phyloP scores from a whole-genome alignment of 2,888 invertebrate species.

The Ochropacha duplaris region DNA sequence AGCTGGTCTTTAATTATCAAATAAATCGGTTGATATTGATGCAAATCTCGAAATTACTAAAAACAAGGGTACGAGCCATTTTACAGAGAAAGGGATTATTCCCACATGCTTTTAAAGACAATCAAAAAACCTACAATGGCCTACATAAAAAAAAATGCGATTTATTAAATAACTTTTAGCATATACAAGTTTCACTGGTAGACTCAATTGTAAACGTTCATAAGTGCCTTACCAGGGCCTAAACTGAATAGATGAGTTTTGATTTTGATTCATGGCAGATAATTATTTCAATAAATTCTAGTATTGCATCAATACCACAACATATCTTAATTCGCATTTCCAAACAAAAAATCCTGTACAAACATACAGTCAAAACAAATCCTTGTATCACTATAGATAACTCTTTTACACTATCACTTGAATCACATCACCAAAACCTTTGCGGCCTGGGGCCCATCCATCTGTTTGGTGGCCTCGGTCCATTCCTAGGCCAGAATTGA shows the following conservation, averaged over 20 bases:
- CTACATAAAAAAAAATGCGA: no score
- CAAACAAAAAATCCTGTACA: conserved; percentile 2
- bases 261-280: no score
- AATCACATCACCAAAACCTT: conserved; percentile 68
- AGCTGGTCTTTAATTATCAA: background rate
- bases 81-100: no score
- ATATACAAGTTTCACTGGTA: no score
- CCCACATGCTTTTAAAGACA: no score
- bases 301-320: conserved; percentile 4
- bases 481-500: conserved; percentile 59
- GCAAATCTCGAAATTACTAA: background rate
- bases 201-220: no score
- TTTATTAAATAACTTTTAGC: no score
- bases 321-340: background rate
- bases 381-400: conserved; percentile 4
- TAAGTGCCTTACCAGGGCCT: no score
- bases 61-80: no score
- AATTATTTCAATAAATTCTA: background rate
- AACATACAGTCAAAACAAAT: conserved; percentile 5
- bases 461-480: conserved; percentile 64
- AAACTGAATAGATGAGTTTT: no score
- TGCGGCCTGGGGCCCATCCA: conserved; percentile 67
- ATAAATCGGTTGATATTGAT: conserved; percentile 2
- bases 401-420: conserved; percentile 3
- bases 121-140: no score